Conservation (phyloP, 1,140 invertebrate species). For the Drosophila tani region DNA sequence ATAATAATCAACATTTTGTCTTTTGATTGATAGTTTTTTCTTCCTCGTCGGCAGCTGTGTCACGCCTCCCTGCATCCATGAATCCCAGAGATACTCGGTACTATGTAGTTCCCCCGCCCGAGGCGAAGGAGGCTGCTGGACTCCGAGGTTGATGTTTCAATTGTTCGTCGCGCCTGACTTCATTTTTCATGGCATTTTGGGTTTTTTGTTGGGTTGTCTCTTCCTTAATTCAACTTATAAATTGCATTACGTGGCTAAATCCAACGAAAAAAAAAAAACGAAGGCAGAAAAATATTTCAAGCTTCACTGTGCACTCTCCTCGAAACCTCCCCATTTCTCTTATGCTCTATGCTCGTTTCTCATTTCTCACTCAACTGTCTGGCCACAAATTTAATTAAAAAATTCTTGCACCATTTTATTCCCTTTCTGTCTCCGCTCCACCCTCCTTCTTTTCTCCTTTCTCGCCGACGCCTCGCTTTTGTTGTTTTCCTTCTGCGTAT, state of each 20-base stretch:
- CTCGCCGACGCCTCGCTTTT: conserved; percentile 18
- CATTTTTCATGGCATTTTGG: conserved; percentile 71
- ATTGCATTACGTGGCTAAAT: conserved; percentile 74
- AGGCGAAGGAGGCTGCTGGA: neutral
- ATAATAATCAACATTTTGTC: conserved; percentile 72
- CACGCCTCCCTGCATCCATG: conserved; percentile 34
- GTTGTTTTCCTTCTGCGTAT: conserved; percentile 63
- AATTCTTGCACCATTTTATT: conserved; percentile 79
- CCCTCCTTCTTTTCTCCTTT: conserved; percentile 2
- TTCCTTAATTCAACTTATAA: conserved; percentile 68
- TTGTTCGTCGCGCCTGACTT: conserved; percentile 71
- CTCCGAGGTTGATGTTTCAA: conserved; percentile 58
- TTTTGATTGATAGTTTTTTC: conserved; percentile 80
- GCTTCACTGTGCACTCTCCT: conserved; percentile 60
- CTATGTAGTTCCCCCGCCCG: neutral
- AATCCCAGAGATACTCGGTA: conserved; percentile 25
- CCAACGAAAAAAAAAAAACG: conserved; percentile 4
- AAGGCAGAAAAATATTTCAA: conserved; percentile 56
- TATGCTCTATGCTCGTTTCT: conserved; percentile 28
- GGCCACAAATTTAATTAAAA: conserved; percentile 81
- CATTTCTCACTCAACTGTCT: conserved; percentile 80
- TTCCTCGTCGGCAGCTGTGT: conserved; percentile 39
- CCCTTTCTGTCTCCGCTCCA: conserved; percentile 22
- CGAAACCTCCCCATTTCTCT: conserved; percentile 14
- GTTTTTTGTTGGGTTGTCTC: conserved; percentile 30